Evolutionary conservation across 2,113 vertebrate species (phyloP).

Genomic region (Probosciger aterrimus): DNA sequence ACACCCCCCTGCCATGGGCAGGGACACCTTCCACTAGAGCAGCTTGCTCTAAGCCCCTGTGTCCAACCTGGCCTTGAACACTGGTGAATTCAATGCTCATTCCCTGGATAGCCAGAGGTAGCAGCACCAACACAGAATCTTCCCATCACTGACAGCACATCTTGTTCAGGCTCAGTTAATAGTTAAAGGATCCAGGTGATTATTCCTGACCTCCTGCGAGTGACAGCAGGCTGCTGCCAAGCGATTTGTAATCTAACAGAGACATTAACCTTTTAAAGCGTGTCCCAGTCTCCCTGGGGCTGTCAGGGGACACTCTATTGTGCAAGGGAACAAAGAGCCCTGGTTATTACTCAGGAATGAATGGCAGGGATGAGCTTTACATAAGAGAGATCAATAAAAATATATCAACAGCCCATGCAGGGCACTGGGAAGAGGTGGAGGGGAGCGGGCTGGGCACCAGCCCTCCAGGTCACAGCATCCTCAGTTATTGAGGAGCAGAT

Average conservation of each 20-base stretch:
- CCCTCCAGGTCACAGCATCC: neutral
- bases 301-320: neutral
- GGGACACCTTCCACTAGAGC: neutral
- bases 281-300: neutral
- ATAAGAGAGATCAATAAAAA: slow-evolving; percentile 48
- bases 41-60: neutral
- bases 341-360: slow-evolving; percentile 3
- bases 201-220: neutral
- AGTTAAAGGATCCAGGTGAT: neutral
- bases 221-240: neutral
- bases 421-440: neutral
- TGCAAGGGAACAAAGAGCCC: slow-evolving; percentile 33
- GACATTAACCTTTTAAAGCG: slow-evolving; percentile 49
- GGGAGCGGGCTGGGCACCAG: neutral
- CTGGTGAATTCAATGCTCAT: fast-evolving
- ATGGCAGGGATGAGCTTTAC: slow-evolving; percentile 15
- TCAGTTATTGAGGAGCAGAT: neutral
- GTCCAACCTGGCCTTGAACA: neutral
- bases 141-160: fast-evolving
- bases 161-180: neutral
- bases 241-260: slow-evolving; percentile 40
- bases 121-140: neutral
- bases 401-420: neutral
- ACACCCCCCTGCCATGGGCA: neutral
- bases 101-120: neutral